Conservation (phyloP, 2,797 vertebrate genomes). For the Eulemur albifrons region DNA sequence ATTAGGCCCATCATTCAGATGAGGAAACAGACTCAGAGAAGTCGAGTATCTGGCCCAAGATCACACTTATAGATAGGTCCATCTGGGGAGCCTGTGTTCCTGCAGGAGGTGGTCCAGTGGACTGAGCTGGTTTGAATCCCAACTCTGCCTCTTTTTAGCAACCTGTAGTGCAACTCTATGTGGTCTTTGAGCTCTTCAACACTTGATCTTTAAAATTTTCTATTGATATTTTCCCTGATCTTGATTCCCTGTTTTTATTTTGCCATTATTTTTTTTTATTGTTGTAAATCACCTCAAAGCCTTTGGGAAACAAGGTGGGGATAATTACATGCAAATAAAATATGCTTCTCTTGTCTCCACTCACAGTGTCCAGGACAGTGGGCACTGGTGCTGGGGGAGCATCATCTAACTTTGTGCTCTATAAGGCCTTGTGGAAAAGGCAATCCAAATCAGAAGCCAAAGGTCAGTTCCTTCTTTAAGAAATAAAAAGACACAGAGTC, state of each 20-base stretch:
- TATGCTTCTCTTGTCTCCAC: not conserved
- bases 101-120: not conserved
- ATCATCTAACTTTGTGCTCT: not conserved
- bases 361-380: not conserved
- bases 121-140: not conserved
- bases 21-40: slow-evolving; percentile 16
- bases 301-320: not conserved
- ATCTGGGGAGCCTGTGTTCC: not conserved
- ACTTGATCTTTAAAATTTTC: not conserved
- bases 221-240: not conserved
- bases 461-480: slow-evolving; percentile 29
- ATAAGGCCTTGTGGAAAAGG: slow-evolving; percentile 36
- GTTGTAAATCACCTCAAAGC: not conserved
- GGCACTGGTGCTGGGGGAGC: not conserved
- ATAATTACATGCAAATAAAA: slow-evolving; percentile 8
- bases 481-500: slow-evolving; percentile 20
- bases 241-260: slow-evolving; percentile 4
- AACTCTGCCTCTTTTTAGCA: not conserved
- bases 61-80: not conserved
- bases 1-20: not conserved
- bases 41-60: not conserved
- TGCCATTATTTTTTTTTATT: slow-evolving; percentile 10
- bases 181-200: not conserved
- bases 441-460: slow-evolving; percentile 52
- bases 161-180: not conserved